A percentile compares a stretch with the other conserved stretches of the same genome.
Conservation (phyloP, 2,797 vertebrate species). For the Pseudochaenichthys georgianus region DNA sequence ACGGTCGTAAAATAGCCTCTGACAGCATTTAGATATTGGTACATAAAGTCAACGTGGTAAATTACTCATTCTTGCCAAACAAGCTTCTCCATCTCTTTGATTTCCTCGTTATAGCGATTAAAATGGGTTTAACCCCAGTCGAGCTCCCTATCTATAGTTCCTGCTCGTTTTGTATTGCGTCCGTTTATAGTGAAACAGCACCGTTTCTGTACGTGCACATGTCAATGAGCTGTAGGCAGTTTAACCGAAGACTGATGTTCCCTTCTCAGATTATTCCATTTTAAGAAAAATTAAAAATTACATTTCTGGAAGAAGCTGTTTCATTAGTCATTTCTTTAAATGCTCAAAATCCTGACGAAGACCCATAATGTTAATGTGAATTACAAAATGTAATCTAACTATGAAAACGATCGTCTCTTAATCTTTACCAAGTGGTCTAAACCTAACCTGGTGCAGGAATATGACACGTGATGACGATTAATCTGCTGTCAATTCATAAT, state of each 20-base stretch:
- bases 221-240: constrained; percentile 2
- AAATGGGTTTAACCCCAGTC: not conserved
- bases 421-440: not conserved
- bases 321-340: not conserved
- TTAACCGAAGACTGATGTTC: not conserved
- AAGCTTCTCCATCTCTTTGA: not conserved
- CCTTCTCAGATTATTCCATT: not conserved
- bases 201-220: not conserved
- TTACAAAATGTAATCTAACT: not conserved
- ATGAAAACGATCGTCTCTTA: not conserved
- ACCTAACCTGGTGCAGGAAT: not conserved
- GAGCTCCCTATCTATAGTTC: not conserved
- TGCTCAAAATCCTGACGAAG: not conserved
- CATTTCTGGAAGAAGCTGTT: rapidly evolving
- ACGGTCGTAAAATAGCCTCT: constrained; percentile 54
- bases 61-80: constrained; percentile 10
- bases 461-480: not conserved
- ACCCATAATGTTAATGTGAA: not conserved
- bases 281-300: not conserved
- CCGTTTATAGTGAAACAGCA: not conserved
- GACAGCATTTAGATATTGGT: constrained; percentile 69
- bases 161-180: not conserved
- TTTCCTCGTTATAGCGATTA: constrained; percentile 7
- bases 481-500: too few species aligned
- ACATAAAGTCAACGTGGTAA: constrained; percentile 28